These are phyloP conservation scores for Tribolium castaneum DNA, from an alignment of 1,140 invertebrate species.

Conservation along the genomic window DNA sequence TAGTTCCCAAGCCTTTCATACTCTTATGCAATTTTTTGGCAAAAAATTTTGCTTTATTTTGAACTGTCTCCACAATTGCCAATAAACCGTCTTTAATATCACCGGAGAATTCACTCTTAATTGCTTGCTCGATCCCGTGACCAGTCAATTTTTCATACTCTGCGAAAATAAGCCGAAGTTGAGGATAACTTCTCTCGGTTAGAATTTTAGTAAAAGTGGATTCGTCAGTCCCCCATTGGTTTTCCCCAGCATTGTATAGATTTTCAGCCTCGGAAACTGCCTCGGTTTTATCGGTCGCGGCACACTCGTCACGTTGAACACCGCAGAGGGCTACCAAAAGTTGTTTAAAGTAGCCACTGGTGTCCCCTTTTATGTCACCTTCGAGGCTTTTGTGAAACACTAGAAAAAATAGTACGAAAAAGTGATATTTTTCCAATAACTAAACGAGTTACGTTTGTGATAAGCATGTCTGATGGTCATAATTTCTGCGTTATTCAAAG, in stretches of 20 bases:
- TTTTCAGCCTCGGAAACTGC: slow-evolving; percentile 78
- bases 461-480: neutral
- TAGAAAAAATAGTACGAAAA: slow-evolving; percentile 63
- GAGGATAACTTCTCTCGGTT: slow-evolving; percentile 78
- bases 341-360: slow-evolving; percentile 85
- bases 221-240: slow-evolving; percentile 87
- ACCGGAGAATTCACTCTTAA: slow-evolving; percentile 76
- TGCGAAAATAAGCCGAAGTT: slow-evolving; percentile 74
- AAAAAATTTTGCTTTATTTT: slow-evolving; percentile 86
- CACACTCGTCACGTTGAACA: slow-evolving; percentile 77
- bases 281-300: slow-evolving; percentile 70
- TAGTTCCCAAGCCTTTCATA: slow-evolving; percentile 86
- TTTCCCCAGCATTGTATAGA: slow-evolving; percentile 81
- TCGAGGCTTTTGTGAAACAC: slow-evolving; percentile 82
- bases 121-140: slow-evolving; percentile 74
- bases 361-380: slow-evolving; percentile 81
- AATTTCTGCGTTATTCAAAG: slow-evolving; percentile 64
- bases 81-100: slow-evolving; percentile 71
- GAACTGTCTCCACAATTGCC: slow-evolving; percentile 78
- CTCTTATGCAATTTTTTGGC: slow-evolving; percentile 87
- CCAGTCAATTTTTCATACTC: slow-evolving; percentile 71
- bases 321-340: slow-evolving; percentile 80
- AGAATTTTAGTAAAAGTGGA: slow-evolving; percentile 87
- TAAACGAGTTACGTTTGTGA: neutral
- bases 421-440: neutral